Evolutionary conservation across 2,797 vertebrate species (phyloP), one percentile per base, ranked within the genome.

Genomic region (Microcaecilia unicolor): DNA sequence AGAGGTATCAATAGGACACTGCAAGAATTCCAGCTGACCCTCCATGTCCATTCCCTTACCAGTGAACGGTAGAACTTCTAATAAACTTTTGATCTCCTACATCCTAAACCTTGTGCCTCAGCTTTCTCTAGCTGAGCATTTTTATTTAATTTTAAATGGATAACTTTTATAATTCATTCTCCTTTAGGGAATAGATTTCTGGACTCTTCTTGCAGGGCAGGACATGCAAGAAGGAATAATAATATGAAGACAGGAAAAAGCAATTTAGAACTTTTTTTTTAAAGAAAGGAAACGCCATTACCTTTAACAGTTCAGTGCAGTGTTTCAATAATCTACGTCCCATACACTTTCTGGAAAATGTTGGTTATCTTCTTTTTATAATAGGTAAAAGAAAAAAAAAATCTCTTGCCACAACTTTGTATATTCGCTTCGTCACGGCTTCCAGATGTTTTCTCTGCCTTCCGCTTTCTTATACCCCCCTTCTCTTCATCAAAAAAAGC

Each of bases 251-350:
- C 37, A 30, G 16, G 12, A 6, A 15, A 18, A 35, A 34, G 25
- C 30, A 34, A 47, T 29, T 39, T 40, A 48, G 50, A 54, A 27
- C 9, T 1, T 48, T 16, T n/a, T n/a, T n/a, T n/a, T n/a, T n/a
- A n/a, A 25, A 28, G 37, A 19, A 19, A 28, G 40, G 22, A 51
- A n/a, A 44, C 14, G 9, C 28, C 16, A 0, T 84, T 85, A 86
- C 83, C 85, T 85, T 70, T 58, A 69, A 66, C 71, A 75, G 53
- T 63, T 67, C 74, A 67, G 63, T 70, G 62, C 55, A 67, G 50
- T 72, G 50, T 72, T 65, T 65, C 46, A 52, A 69, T 69, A 79
- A 80, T 73, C 73, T 75, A 78, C 67, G 76, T 73, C 74, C 72
- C 62, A 67, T 63, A 64, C 66, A 70, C 76, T 75, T 59, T 64